Conservation (phyloP, 2,797 vertebrate species). For the Sebastes oblongus region DNA sequence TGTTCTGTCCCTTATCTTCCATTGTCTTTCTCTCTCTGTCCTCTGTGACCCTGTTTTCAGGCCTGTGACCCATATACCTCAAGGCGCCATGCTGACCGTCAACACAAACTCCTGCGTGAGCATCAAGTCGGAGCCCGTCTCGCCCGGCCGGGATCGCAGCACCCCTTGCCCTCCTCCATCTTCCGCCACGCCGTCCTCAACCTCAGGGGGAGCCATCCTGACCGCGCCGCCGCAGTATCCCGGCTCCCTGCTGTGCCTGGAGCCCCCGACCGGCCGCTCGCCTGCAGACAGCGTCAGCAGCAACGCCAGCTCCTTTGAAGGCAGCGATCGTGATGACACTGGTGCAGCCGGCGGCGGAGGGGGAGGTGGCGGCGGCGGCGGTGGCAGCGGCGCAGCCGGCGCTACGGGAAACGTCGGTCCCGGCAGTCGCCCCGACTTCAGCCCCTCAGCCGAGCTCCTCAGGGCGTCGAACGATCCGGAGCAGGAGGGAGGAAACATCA, state of each 20-base stretch:
- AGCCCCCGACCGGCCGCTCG: conserved; percentile 86
- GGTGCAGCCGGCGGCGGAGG: conserved; percentile 54
- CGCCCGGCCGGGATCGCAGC: conserved; percentile 91
- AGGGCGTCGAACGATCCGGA: conserved; percentile 76
- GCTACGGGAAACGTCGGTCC: conserved; percentile 28
- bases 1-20: conserved; percentile 33
- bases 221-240: conserved; percentile 81
- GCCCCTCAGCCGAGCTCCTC: conserved; percentile 76
- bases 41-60: conserved; percentile 64
- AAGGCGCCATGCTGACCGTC: conserved; percentile 91
- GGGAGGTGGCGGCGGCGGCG: conserved; percentile 59
- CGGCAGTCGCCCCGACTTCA: conserved; percentile 74
- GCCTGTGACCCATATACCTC: conserved; percentile 90
- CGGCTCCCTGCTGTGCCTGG: conserved; percentile 83
- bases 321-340: conserved; percentile 90
- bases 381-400: conserved; percentile 57
- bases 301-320: conserved; percentile 93
- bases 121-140: conserved; percentile 97
- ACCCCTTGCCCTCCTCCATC: conserved; percentile 81
- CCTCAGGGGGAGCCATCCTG: conserved; percentile 59
- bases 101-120: conserved; percentile 92
- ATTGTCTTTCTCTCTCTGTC: conserved; percentile 13
- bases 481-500: conserved; percentile 89
- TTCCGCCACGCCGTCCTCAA: conserved; percentile 59
- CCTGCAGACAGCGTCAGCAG: conserved; percentile 95